Evolutionary conservation across 2,113 vertebrate genomes (phyloP).

Genomic region (Mormoops blainvillei): DNA sequence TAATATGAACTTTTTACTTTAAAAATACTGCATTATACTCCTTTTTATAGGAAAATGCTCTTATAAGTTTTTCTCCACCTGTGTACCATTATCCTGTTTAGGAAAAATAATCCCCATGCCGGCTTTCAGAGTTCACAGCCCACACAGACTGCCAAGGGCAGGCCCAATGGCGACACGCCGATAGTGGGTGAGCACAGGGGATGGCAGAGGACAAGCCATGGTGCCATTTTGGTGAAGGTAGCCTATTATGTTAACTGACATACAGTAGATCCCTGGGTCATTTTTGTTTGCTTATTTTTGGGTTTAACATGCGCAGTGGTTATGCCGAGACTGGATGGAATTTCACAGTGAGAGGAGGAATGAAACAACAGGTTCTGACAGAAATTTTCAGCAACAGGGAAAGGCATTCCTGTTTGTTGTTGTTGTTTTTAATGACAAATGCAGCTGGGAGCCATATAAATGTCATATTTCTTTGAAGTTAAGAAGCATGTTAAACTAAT

Average conservation of each 20-base stretch:
- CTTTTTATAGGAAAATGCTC: background rate
- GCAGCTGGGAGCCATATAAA: background rate
- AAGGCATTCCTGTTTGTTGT: background rate
- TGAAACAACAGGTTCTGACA: background rate
- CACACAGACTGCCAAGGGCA: background rate
- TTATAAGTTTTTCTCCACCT: background rate
- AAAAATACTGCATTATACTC: background rate
- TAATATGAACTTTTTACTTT: background rate
- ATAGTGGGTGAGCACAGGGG: background rate
- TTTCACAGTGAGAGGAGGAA: background rate
- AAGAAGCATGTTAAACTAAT: background rate
- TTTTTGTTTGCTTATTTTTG: background rate
- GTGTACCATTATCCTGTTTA: background rate
- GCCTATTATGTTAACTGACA: background rate
- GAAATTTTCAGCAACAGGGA: background rate
- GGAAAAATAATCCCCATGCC: background rate
- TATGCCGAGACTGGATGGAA: background rate
- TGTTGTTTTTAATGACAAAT: background rate
- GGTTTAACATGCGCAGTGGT: background rate
- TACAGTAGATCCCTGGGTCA: background rate
- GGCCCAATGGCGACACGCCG: no score
- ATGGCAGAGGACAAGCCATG: background rate
- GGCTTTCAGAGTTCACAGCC: background rate
- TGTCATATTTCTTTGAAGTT: background rate
- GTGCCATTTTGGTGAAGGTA: background rate